phyloP scores from a whole-genome alignment of 2,113 vertebrate genomes.

The Hylia prasina region DNA sequence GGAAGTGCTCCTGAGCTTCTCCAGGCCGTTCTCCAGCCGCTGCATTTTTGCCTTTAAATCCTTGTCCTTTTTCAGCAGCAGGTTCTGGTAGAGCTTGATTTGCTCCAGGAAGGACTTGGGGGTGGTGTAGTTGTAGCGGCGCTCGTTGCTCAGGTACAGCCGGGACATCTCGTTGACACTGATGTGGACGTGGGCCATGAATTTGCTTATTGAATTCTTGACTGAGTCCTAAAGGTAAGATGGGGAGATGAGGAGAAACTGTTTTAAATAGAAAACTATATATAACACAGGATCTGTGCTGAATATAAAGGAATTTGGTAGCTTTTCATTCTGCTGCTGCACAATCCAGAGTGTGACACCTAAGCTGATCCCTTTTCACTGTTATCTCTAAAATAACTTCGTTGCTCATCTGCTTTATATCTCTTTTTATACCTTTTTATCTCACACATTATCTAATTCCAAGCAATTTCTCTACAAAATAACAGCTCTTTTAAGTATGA shows the following conservation, averaged over 20 bases:
- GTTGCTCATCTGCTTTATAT: neutral
- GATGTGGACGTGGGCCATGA: conserved; percentile 91
- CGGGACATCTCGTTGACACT: conserved; percentile 86
- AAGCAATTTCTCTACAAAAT: neutral
- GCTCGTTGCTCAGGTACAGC: conserved; percentile 84
- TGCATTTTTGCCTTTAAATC: conserved; percentile 85
- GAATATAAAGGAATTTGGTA: neutral
- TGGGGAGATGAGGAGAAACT: neutral
- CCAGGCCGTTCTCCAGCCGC: conserved; percentile 86
- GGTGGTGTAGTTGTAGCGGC: conserved; percentile 92
- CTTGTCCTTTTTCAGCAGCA: conserved; percentile 76
- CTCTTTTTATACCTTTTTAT: conserved; percentile 1
- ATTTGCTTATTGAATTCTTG: conserved; percentile 88
- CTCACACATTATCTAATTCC: neutral
- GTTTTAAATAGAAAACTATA: neutral
- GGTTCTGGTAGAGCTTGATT: conserved; percentile 87
- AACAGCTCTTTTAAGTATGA: neutral
- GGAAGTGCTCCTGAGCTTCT: conserved; percentile 90
- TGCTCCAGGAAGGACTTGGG: conserved; percentile 98
- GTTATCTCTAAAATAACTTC: conserved; percentile 17
- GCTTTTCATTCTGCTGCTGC: neutral
- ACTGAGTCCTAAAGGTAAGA: conserved; percentile 70
- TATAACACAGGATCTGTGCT: neutral
- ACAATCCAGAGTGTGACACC: neutral
- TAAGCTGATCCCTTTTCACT: neutral